Evolutionary conservation across 2,113 vertebrate species (phyloP).

Genomic region (Oenanthe oenanthe): DNA sequence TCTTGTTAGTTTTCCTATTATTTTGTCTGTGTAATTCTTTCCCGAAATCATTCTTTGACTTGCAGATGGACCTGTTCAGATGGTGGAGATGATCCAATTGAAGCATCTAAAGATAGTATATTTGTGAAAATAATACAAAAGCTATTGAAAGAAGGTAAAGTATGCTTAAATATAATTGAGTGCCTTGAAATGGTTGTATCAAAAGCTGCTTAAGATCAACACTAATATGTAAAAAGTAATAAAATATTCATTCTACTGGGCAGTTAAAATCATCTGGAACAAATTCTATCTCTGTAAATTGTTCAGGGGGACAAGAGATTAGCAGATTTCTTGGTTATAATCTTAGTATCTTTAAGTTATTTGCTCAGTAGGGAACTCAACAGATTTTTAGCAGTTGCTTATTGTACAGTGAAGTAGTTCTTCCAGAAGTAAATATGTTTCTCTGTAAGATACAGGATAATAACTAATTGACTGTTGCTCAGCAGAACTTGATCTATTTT

Average conservation of each 20-base stretch:
- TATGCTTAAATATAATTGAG: not conserved
- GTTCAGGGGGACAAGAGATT: not conserved
- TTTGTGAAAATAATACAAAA: slow-evolving; percentile 95
- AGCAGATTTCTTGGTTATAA: not conserved
- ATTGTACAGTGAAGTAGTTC: not conserved
- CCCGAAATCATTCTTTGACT: slow-evolving; percentile 2
- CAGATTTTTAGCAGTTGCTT: not conserved
- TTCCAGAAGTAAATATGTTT: not conserved
- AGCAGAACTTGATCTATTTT: not conserved
- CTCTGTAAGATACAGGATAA: not conserved
- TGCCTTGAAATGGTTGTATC: not conserved
- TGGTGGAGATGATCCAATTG: slow-evolving; percentile 90
- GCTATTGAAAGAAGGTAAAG: slow-evolving; percentile 90
- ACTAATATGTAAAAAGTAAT: not conserved
- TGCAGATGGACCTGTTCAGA: slow-evolving; percentile 88
- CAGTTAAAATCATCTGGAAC: not conserved
- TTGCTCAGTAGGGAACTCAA: not conserved
- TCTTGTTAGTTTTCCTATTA: not conserved
- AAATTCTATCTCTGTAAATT: not conserved
- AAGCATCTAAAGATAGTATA: slow-evolving; percentile 91
- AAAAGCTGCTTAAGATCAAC: not conserved
- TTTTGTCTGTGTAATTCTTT: not conserved
- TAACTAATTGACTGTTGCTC: not conserved
- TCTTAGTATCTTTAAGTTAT: not conserved
- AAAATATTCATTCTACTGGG: not conserved